phyloP scores from a whole-genome alignment of 2,888 invertebrate genomes.

The Drosophila barbarae region DNA sequence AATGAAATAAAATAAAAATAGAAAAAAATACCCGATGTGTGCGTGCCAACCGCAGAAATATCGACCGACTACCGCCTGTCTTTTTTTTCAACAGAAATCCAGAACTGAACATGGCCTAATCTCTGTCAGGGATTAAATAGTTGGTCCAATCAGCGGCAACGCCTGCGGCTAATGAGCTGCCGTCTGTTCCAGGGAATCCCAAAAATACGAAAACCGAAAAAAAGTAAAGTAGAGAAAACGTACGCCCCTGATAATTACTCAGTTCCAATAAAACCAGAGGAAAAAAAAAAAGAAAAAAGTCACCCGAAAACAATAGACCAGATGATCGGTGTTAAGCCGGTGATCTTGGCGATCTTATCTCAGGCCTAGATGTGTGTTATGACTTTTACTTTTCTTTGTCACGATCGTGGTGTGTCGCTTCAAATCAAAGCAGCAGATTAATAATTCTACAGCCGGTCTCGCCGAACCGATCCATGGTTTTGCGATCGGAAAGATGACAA shows the following conservation, averaged over 20 bases:
- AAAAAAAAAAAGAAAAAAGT: slow-evolving; percentile 65
- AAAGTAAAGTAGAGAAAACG: slow-evolving; percentile 12
- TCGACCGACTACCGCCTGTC: slow-evolving; percentile 48
- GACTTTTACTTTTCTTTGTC: slow-evolving; percentile 71
- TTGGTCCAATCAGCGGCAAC: slow-evolving; percentile 74
- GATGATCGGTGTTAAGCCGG: slow-evolving; percentile 48
- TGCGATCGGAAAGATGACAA: slow-evolving; percentile 63
- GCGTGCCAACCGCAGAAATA: slow-evolving; percentile 48
- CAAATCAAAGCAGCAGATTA: slow-evolving; percentile 71
- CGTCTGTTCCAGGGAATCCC: slow-evolving; percentile 49
- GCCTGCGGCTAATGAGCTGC: slow-evolving; percentile 73
- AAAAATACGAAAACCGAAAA: slow-evolving; percentile 13
- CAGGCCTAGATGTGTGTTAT: slow-evolving; percentile 57
- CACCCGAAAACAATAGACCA: slow-evolving; percentile 61
- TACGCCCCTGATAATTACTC: slow-evolving; percentile 66
- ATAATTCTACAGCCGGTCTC: slow-evolving; percentile 37
- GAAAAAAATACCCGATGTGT: slow-evolving; percentile 17
- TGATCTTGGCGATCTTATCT: slow-evolving; percentile 61
- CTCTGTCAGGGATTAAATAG: slow-evolving; percentile 61
- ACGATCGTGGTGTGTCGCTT: slow-evolving; percentile 55
- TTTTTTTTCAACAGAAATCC: slow-evolving; percentile 55
- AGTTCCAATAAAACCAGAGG: slow-evolving; percentile 53
- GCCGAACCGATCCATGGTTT: slow-evolving; percentile 34
- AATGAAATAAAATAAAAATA: slow-evolving; percentile 15
- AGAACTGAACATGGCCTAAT: slow-evolving; percentile 55